Percentiles rank a stretch among this genome's conserved stretches.
Conservation (phyloP, 1,140 invertebrate species). For the Pseudomyrmex pallidus region DNA sequence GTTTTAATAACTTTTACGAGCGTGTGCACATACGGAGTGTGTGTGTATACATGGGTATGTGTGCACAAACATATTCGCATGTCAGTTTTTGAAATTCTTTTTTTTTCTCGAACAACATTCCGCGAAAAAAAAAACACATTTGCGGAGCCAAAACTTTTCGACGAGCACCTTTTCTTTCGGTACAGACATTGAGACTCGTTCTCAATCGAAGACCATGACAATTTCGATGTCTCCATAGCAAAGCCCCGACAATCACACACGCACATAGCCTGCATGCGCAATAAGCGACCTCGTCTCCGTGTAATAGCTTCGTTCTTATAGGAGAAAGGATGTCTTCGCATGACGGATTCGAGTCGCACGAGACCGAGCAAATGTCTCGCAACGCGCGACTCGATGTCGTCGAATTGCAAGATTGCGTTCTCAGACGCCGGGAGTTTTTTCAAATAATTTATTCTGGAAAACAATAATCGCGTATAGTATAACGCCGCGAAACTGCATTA, state of each 20-base stretch:
- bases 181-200: background rate
- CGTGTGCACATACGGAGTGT: too few species aligned
- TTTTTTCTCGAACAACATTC: too few species aligned
- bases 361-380: slow-evolving; percentile 37
- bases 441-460: background rate
- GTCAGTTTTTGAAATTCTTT: too few species aligned
- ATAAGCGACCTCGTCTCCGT: slow-evolving; percentile 44
- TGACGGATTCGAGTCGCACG: slow-evolving; percentile 49
- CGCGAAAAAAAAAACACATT: too few species aligned
- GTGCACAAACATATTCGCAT: too few species aligned
- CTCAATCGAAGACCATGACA: slow-evolving; percentile 8
- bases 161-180: too few species aligned
- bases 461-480: background rate
- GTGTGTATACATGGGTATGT: too few species aligned
- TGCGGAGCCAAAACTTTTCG: too few species aligned
- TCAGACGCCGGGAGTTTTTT: background rate
- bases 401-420: slow-evolving; percentile 4
- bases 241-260: background rate
- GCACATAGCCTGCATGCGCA: slow-evolving; percentile 34
- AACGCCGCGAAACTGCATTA: too few species aligned
- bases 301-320: slow-evolving; percentile 56
- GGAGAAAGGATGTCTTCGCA: slow-evolving; percentile 58
- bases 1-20: too few species aligned
- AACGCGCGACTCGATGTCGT: background rate
- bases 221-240: background rate